Percentiles rank a stretch among this genome's conserved stretches.
These are phyloP conservation scores for Hoplostethus mediterraneus DNA, from an alignment of 2,797 vertebrate genomes.

Conservation along the genomic window DNA sequence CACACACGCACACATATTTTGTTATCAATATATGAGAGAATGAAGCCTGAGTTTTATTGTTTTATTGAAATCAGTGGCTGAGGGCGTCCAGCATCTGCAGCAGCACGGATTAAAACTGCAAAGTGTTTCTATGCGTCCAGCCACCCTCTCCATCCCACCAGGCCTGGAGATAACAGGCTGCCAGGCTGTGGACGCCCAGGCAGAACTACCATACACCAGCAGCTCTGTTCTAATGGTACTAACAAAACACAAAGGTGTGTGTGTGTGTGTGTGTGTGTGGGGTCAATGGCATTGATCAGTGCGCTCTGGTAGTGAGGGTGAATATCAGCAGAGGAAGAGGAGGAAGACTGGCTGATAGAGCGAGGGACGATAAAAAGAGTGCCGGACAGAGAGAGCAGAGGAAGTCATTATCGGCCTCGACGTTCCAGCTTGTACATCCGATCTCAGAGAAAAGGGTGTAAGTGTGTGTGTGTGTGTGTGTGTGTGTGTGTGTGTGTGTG, in stretches of 20 bases:
- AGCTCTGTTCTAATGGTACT: slow-evolving; percentile 9
- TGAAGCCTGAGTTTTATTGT: neutral
- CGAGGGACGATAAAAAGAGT: neutral
- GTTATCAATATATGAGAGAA: slow-evolving; percentile 9
- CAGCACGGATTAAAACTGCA: slow-evolving; percentile 29
- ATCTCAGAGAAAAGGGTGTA: neutral
- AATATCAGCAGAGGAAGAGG: slow-evolving; percentile 4
- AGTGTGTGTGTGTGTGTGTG: slow-evolving; percentile 6
- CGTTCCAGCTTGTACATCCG: neutral
- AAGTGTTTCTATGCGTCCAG: slow-evolving; percentile 18
- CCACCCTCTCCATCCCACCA: slow-evolving; percentile 8
- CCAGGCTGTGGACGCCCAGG: slow-evolving; percentile 29
- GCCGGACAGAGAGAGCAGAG: slow-evolving; percentile 19
- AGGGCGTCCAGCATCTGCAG: slow-evolving; percentile 10
- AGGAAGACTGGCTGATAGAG: slow-evolving; percentile 20
- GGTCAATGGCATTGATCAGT: slow-evolving; percentile 31
- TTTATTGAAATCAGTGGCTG: slow-evolving; percentile 25
- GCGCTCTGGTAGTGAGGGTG: slow-evolving; percentile 29
- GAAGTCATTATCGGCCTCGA: slow-evolving; percentile 1
- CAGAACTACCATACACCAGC: slow-evolving; percentile 33
- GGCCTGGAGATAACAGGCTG: slow-evolving; percentile 16
- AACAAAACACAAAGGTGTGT: neutral
- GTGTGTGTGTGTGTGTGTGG: neutral
- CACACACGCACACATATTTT: slow-evolving; percentile 8
- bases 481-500: slow-evolving; percentile 1